Conservation (phyloP, 2,113 vertebrate species). For the Gymnorhina tibicen region DNA sequence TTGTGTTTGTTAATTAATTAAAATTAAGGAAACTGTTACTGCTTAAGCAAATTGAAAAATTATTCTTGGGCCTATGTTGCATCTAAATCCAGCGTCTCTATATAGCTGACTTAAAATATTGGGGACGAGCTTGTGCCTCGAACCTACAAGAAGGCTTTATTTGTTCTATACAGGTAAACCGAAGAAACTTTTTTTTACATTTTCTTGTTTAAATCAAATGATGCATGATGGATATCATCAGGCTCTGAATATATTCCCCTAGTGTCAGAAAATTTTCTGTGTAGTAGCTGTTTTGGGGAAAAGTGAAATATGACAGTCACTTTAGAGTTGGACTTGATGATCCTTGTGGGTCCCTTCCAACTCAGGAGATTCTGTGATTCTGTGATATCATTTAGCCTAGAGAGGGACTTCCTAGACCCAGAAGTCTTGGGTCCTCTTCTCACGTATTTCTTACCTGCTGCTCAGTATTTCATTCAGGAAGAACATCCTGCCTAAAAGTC, state of each 20-base stretch:
- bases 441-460: not conserved
- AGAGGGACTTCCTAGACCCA: not conserved
- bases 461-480: not conserved
- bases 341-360: not conserved
- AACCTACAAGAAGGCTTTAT: not conserved
- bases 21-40: not conserved
- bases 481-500: not conserved
- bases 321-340: not conserved
- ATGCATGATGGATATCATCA: not conserved
- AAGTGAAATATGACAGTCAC: not conserved
- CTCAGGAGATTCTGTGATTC: not conserved
- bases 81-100: not conserved
- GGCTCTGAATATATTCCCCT: not conserved
- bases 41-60: not conserved
- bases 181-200: not conserved
- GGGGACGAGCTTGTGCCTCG: fast-evolving
- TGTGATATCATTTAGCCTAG: not conserved
- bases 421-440: not conserved
- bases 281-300: not conserved
- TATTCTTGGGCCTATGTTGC: not conserved
- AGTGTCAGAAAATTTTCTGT: not conserved
- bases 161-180: not conserved
- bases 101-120: not conserved
- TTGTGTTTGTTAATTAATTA: not conserved
- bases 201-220: not conserved